Conservation (phyloP, 1,140 invertebrate genomes). For the Drosophila eugracilis region DNA sequence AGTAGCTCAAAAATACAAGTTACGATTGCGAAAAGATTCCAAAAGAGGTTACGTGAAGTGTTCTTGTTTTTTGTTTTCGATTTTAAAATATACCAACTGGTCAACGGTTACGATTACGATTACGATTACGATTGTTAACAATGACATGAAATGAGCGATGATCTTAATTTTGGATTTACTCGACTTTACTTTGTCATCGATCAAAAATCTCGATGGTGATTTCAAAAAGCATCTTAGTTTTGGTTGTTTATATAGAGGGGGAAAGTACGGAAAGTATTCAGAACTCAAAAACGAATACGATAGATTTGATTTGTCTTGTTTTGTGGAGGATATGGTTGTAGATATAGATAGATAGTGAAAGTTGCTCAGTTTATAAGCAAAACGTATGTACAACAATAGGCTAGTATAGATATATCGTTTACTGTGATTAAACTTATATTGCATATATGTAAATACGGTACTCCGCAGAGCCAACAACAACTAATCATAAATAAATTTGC, state of each 20-base stretch:
- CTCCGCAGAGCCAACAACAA: neutral
- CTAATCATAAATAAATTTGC: neutral
- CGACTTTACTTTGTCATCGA: conserved; percentile 44
- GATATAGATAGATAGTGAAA: conserved; percentile 43
- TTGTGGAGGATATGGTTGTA: conserved; percentile 38
- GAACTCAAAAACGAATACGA: conserved; percentile 55
- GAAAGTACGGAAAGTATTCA: conserved; percentile 57
- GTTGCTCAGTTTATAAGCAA: conserved; percentile 61
- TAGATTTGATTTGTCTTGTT: conserved; percentile 50
- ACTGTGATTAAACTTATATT: conserved; percentile 43
- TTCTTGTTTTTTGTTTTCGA: conserved; percentile 50
- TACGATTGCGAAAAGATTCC: conserved; percentile 71
- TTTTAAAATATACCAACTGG: conserved; percentile 81
- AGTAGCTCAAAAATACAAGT: conserved; percentile 81
- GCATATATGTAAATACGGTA: conserved; percentile 25
- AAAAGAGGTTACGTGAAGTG: conserved; percentile 72
- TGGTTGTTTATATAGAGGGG: conserved; percentile 48
- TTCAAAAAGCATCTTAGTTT: conserved; percentile 85
- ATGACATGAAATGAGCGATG: conserved; percentile 80
- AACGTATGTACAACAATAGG: conserved; percentile 72
- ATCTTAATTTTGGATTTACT: conserved; percentile 66
- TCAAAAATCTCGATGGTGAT: conserved; percentile 62
- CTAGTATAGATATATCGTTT: conserved; percentile 47
- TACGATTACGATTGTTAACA: conserved; percentile 49
- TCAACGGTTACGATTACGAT: conserved; percentile 40